phyloP scores from a whole-genome alignment of 37 sponge, comb jelly and placozoan genomes.

The Aplysina aerophoba region DNA sequence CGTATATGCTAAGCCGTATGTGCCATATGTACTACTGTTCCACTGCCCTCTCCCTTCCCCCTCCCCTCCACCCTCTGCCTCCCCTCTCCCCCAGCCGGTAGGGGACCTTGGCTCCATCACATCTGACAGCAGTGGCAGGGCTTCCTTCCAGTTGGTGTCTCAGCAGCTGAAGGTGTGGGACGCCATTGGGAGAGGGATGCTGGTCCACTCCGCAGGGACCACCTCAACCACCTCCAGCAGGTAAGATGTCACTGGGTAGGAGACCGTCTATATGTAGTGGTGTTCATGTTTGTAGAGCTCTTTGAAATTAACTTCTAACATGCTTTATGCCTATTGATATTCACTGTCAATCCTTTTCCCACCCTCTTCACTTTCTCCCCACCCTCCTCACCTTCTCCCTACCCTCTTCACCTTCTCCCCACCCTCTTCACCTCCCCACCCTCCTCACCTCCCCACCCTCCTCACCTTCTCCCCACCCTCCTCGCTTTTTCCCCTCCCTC shows the following conservation, averaged over 20 bases:
- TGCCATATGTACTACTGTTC: not conserved
- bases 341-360: too few species aligned
- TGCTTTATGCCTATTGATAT: too few species aligned
- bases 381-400: not conserved
- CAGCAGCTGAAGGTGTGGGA: constrained; percentile 60
- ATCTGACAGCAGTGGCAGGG: constrained; percentile 50
- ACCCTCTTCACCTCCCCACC: not conserved
- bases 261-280: too few species aligned
- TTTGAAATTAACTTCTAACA: too few species aligned
- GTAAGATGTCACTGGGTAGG: not conserved
- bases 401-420: not conserved
- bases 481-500: not conserved
- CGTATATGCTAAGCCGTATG: too few species aligned
- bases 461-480: too few species aligned
- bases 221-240: not conserved
- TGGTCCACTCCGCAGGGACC: constrained; percentile 41
- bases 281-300: too few species aligned
- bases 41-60: not conserved
- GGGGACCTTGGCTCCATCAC: constrained; percentile 47
- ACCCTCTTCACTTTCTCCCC: too few species aligned
- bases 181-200: constrained; percentile 77
- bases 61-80: too few species aligned
- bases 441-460: not conserved
- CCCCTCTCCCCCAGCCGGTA: constrained; percentile 9
- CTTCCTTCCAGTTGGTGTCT: constrained; percentile 47